Evolutionary conservation across 1,140 invertebrate genomes (phyloP).

Genomic region (Xylocopa sonorina): DNA sequence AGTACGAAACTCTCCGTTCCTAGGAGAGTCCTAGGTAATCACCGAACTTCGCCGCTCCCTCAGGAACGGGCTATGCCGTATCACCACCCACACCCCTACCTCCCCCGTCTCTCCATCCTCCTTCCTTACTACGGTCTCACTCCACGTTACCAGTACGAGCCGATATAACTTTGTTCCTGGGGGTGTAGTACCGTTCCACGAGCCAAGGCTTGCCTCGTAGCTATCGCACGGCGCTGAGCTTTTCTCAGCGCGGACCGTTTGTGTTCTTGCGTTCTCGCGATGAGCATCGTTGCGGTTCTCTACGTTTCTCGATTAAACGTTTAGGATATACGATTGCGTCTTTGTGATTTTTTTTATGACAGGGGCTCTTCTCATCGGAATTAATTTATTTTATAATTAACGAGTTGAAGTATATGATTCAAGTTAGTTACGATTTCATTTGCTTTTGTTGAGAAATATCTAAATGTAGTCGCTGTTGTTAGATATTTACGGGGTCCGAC

Average conservation of each 20-base stretch:
- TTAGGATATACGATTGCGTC: too few species aligned
- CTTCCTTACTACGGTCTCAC: conserved; percentile 49
- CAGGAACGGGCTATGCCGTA: conserved; percentile 71
- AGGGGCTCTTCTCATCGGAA: background rate
- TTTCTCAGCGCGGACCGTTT: conserved; percentile 34
- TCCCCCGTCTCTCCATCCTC: too few species aligned
- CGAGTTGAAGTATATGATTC: too few species aligned
- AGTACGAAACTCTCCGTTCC: conserved; percentile 80
- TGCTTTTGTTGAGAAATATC: background rate
- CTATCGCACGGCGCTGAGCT: conserved; percentile 35
- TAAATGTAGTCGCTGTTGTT: background rate
- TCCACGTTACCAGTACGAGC: conserved; percentile 65
- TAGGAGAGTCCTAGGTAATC: conserved; percentile 82
- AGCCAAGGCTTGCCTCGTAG: conserved; percentile 62
- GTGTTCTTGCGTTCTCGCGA: conserved; percentile 23
- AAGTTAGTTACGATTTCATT: background rate
- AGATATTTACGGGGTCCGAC: conserved; percentile 22
- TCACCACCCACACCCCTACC: too few species aligned
- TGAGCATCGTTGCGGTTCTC: conserved; percentile 10
- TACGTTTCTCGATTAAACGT: background rate
- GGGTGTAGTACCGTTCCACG: conserved; percentile 74
- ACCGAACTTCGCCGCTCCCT: conserved; percentile 81
- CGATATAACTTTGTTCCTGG: conserved; percentile 81
- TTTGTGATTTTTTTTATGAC: background rate
- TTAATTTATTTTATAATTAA: too few species aligned